Percentiles rank a stretch among this genome's conserved stretches.
Conservation (phyloP, 1,140 invertebrate species). For the Lordiphosa collinella region DNA sequence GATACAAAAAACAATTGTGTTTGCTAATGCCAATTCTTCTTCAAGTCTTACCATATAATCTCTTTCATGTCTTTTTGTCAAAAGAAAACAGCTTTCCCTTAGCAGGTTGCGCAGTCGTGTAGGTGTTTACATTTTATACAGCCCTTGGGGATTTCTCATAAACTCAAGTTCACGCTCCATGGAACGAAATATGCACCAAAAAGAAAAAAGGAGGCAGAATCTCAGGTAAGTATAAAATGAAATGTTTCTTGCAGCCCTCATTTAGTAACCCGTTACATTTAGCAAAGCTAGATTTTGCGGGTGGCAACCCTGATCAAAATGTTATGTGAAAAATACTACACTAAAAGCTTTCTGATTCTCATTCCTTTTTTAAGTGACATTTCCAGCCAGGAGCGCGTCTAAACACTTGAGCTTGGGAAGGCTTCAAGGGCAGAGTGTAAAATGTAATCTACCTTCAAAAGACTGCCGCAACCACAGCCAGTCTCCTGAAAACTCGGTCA, state of each 20-base stretch:
- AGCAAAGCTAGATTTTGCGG: background rate
- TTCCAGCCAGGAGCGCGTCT: conserved; percentile 11
- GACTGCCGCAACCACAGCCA: conserved; percentile 26
- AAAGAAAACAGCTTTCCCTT: conserved; percentile 16
- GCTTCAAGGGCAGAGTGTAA: conserved; percentile 37
- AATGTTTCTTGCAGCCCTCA: too few species aligned
- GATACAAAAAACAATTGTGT: conserved; percentile 14
- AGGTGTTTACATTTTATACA: conserved; percentile 50
- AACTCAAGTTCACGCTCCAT: conserved; percentile 1
- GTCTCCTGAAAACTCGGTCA: background rate
- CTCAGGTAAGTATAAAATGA: conserved; percentile 7
- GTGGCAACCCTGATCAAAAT: background rate
- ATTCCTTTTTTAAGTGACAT: conserved; percentile 29
- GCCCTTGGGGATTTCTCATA: conserved; percentile 23
- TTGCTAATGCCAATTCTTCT: conserved; percentile 27
- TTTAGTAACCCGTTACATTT: too few species aligned
- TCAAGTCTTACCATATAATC: conserved; percentile 27
- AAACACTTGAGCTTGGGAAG: conserved; percentile 10
- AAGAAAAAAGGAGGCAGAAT: background rate
- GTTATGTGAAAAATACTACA: conserved; percentile 30
- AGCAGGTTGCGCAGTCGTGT: conserved; percentile 51
- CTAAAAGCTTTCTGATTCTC: conserved; percentile 30
- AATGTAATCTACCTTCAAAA: conserved; percentile 36
- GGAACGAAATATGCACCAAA: background rate
- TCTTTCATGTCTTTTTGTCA: conserved; percentile 34